phyloP scores from a whole-genome alignment of 2,113 vertebrate species.

The Pteruthius melanotis region DNA sequence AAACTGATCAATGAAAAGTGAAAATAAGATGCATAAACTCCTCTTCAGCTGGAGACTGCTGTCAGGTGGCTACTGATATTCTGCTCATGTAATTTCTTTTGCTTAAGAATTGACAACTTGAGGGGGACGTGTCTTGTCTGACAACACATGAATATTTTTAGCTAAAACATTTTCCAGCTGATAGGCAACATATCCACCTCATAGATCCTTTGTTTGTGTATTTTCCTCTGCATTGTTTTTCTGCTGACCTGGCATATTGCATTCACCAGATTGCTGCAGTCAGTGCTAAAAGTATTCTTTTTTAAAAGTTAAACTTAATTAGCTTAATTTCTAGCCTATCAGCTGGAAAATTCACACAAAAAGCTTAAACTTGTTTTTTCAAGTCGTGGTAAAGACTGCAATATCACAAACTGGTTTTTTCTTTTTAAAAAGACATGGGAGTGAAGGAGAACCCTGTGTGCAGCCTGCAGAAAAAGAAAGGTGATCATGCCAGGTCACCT shows the following conservation, averaged over 20 bases:
- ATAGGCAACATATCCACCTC: not conserved
- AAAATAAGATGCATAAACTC: constrained; percentile 2
- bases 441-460: too few species aligned
- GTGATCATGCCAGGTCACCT: too few species aligned
- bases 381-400: too few species aligned
- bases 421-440: too few species aligned
- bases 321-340: not conserved
- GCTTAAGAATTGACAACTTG: constrained; percentile 9
- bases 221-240: not conserved
- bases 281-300: not conserved
- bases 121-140: not conserved
- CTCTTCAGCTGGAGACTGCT: not conserved
- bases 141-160: not conserved
- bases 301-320: not conserved
- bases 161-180: not conserved
- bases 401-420: too few species aligned
- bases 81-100: not conserved
- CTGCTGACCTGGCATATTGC: not conserved
- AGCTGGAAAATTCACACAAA: too few species aligned
- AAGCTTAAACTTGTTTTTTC: too few species aligned
- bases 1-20: not conserved
- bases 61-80: constrained; percentile 17
- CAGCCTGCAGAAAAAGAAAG: too few species aligned
- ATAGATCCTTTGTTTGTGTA: not conserved
- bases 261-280: not conserved